Evolutionary conservation across 2,797 vertebrate species (phyloP), one percentile per base, ranked within the genome.

Genomic region (Malurus splendens): DNA sequence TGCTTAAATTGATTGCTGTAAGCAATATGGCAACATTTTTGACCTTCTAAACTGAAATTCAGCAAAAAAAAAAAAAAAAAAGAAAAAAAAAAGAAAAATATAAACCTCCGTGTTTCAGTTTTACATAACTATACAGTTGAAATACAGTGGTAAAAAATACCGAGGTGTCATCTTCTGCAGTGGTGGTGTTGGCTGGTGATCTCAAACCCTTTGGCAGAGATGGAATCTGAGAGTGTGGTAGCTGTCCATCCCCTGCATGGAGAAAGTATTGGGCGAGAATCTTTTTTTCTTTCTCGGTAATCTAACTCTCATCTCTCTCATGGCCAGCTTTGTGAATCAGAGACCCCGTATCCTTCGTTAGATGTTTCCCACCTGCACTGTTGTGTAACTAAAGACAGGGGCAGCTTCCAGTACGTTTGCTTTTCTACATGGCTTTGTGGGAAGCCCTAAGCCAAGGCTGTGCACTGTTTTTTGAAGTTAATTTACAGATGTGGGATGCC

Each of bases 1-100:
- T 96, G 92, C 90, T 96, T 94, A 95, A 96, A 96, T 95, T 96
- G 95, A 96, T 96, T 94, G 94, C 94, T 95, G 91, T 95, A 94
- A 95, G 96, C 95, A 96, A 87, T 94, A 95, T 95, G 90, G 94
- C 92, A 94, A 94, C 91, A 87, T 93, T 93, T 95, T 94, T 95
- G 95, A 96, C 95, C 94, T 94, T 96, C 94, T 94, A 94, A 96
- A 93, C 61, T 92, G 85, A 93, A 95, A 94, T 76, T 92, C 93
- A 95, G 89, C 89, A 88, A 38, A 92, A 85, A 85, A 61, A 48
- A 20, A 62, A 51, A 64, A 8, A 20, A 55, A 56, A 62, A 51
- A 64, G 7, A 20, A 55, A 56, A 7, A 32, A 32, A 32, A 28
- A 28, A 22, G 13, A 41, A 73, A 54, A 32, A 55, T 18, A 36